These are phyloP conservation scores for Physocephala rufipes DNA, from an alignment of 2,888 invertebrate genomes.

Conservation along the genomic window DNA sequence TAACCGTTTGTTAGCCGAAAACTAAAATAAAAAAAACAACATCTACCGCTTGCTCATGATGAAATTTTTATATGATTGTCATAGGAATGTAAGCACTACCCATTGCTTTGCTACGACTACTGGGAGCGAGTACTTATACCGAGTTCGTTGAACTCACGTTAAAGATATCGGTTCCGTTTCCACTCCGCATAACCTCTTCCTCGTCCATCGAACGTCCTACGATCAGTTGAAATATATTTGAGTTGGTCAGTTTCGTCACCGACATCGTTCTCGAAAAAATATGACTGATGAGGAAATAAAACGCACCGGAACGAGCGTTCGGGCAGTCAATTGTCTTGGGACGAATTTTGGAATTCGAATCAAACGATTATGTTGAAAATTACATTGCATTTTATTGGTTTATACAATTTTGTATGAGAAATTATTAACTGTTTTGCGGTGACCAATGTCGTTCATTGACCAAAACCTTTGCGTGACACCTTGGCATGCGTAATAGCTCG, in stretches of 20 bases:
- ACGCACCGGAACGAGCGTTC: not conserved
- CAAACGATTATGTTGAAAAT: too few species aligned
- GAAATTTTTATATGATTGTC: conserved; percentile 12
- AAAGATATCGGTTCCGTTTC: not conserved
- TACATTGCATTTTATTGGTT: too few species aligned
- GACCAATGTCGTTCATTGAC: too few species aligned
- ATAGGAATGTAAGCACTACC: too few species aligned
- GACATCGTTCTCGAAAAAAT: conserved; percentile 15
- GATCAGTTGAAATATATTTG: conserved; percentile 20
- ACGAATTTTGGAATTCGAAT: not conserved
- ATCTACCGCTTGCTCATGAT: conserved; percentile 26
- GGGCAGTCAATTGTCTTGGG: not conserved
- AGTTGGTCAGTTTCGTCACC: conserved; percentile 34
- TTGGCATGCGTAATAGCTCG: too few species aligned
- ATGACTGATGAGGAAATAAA: not conserved
- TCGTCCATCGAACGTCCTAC: too few species aligned
- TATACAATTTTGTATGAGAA: too few species aligned
- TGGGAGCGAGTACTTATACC: not conserved
- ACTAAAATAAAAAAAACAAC: not conserved
- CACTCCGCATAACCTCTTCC: too few species aligned
- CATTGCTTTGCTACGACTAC: not conserved
- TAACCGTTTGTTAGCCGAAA: conserved; percentile 41
- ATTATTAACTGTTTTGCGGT: too few species aligned
- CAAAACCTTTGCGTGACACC: too few species aligned
- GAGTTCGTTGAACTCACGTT: too few species aligned